Evolutionary conservation across 2,113 vertebrate species (phyloP).

Genomic region (Lepidothrix coronata): DNA sequence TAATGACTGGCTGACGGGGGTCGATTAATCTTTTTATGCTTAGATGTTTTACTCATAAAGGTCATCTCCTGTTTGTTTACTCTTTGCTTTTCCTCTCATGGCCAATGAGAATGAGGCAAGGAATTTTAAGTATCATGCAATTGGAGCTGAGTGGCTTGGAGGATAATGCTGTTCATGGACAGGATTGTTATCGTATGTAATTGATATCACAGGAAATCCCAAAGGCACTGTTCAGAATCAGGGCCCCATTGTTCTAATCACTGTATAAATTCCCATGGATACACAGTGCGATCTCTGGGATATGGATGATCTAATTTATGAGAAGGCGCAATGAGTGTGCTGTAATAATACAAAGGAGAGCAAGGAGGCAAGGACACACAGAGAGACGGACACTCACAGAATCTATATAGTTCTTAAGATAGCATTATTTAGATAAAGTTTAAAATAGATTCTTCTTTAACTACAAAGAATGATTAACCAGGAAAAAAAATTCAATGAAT

Average conservation of each 20-base stretch:
- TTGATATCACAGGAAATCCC: conserved; percentile 47
- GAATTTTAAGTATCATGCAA: conserved; percentile 44
- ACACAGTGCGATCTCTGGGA: not conserved
- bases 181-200: conserved; percentile 22
- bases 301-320: conserved; percentile 33
- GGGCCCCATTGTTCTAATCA: conserved; percentile 56
- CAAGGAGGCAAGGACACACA: conserved; percentile 26
- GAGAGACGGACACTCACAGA: not conserved
- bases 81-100: conserved; percentile 15
- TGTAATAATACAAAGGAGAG: conserved; percentile 13
- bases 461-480: not conserved
- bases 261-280: conserved; percentile 48
- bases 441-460: conserved; percentile 11
- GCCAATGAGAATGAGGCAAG: conserved; percentile 21
- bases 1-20: conserved; percentile 75
- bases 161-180: not conserved
- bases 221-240: conserved; percentile 29
- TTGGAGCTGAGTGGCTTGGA: conserved; percentile 2
- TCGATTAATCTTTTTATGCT: conserved; percentile 73
- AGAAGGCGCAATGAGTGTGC: not conserved
- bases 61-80: conserved; percentile 75
- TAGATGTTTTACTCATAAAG: conserved; percentile 74
- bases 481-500: not conserved
- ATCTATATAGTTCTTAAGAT: not conserved
- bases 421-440: not conserved